Evolutionary conservation across 2,113 vertebrate species (phyloP).

Genomic region (Melospiza melodia): DNA sequence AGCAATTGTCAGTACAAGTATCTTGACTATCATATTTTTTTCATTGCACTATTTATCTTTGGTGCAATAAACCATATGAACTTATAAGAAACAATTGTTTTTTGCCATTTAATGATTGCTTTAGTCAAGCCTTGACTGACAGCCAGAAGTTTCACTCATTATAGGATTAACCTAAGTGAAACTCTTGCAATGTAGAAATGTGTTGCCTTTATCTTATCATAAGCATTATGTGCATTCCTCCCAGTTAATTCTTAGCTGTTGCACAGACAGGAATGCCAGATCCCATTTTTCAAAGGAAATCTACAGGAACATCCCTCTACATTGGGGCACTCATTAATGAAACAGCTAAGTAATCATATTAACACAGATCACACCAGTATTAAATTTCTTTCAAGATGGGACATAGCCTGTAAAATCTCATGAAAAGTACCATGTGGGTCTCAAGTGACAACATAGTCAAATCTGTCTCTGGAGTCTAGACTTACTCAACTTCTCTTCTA

Average conservation of each 20-base stretch:
- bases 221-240: not conserved
- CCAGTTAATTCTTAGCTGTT: not conserved
- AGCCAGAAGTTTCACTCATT: not conserved
- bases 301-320: not conserved
- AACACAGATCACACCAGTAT: not conserved
- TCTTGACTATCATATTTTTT: not conserved
- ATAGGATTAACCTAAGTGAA: not conserved
- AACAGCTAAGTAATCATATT: not conserved
- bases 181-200: not conserved
- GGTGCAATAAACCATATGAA: not conserved
- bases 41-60: not conserved
- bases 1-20: not conserved
- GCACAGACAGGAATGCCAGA: not conserved
- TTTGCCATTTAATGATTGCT: not conserved
- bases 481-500: not conserved
- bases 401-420: not conserved
- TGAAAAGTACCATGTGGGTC: not conserved
- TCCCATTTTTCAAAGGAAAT: not conserved
- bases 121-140: not conserved
- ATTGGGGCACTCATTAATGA: not conserved
- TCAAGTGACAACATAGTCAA: not conserved
- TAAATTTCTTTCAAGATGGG: not conserved
- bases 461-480: not conserved
- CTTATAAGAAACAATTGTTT: not conserved
- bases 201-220: not conserved